Conservation (phyloP, 2,888 invertebrate species). For the Colostygia pectinataria region DNA sequence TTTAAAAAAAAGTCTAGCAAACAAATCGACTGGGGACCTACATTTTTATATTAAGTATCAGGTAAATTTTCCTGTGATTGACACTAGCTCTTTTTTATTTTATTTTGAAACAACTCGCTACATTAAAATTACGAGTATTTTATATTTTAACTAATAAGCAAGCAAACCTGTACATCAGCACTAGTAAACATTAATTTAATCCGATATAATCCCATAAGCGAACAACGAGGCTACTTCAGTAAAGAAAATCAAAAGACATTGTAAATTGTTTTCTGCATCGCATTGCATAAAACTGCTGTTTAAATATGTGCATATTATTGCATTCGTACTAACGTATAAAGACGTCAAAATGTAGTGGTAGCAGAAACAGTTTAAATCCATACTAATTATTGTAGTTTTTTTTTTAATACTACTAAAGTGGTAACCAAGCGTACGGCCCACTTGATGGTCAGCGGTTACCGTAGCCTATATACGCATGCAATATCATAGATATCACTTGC, state of each 20-base stretch:
- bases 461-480: too few species aligned
- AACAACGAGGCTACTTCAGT: constrained; percentile 70
- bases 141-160: too few species aligned
- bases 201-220: constrained; percentile 56
- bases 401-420: too few species aligned
- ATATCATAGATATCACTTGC: too few species aligned
- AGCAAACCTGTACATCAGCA: background rate
- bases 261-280: constrained; percentile 68
- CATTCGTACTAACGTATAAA: constrained; percentile 71
- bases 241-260: constrained; percentile 64
- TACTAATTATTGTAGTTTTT: too few species aligned
- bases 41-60: too few species aligned
- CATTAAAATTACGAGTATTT: background rate
- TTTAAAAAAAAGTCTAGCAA: too few species aligned
- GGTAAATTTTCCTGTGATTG: too few species aligned
- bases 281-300: constrained; percentile 67
- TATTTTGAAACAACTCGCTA: background rate
- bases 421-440: too few species aligned
- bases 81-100: too few species aligned
- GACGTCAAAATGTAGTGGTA: constrained; percentile 69
- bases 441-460: too few species aligned
- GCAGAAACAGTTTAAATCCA: constrained; percentile 33
- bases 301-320: constrained; percentile 79
- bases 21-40: too few species aligned
- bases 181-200: constrained; percentile 24